Percentiles rank a stretch among this genome's conserved stretches.
These are phyloP conservation scores for Tokudaia tokunoshimensis DNA, from an alignment of 2,797 vertebrate genomes.

Conservation along the genomic window DNA sequence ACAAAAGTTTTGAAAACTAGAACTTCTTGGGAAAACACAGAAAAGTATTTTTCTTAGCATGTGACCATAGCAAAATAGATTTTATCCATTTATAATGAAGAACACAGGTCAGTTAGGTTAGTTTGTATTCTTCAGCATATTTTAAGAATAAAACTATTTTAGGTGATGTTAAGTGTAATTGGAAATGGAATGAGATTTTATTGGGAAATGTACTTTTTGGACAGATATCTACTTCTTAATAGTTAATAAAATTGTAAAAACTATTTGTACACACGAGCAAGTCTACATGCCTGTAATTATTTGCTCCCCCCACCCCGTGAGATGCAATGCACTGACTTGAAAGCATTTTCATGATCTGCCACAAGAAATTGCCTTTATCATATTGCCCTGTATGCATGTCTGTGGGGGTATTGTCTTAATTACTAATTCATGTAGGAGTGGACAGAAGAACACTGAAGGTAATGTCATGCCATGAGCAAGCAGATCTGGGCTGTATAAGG, in stretches of 20 bases:
- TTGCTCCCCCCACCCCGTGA: background rate
- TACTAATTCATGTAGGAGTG: background rate
- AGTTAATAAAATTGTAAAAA: slow-evolving; percentile 24
- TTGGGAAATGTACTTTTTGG: background rate
- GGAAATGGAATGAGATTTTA: slow-evolving; percentile 48
- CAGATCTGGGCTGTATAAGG: background rate
- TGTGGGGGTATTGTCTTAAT: background rate
- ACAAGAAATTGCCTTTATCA: background rate
- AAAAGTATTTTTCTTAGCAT: slow-evolving; percentile 38
- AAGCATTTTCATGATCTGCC: background rate
- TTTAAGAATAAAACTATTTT: slow-evolving; percentile 29
- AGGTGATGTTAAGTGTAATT: slow-evolving; percentile 43
- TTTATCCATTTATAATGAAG: slow-evolving; percentile 50
- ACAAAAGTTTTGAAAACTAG: slow-evolving; percentile 31
- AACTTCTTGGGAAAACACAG: slow-evolving; percentile 27
- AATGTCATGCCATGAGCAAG: background rate
- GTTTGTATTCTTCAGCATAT: slow-evolving; percentile 61
- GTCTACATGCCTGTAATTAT: background rate
- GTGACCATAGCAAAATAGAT: slow-evolving; percentile 49
- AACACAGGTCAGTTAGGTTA: slow-evolving; percentile 35
- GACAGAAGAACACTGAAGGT: too few relatives aligned
- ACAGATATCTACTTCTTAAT: background rate
- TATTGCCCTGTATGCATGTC: background rate
- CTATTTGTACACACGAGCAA: fast-evolving
- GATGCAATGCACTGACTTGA: background rate